A percentile compares a stretch with the other conserved stretches of the same genome.
These are phyloP conservation scores for Eledone cirrhosa DNA, from an alignment of 2,888 invertebrate species.

Conservation along the genomic window DNA sequence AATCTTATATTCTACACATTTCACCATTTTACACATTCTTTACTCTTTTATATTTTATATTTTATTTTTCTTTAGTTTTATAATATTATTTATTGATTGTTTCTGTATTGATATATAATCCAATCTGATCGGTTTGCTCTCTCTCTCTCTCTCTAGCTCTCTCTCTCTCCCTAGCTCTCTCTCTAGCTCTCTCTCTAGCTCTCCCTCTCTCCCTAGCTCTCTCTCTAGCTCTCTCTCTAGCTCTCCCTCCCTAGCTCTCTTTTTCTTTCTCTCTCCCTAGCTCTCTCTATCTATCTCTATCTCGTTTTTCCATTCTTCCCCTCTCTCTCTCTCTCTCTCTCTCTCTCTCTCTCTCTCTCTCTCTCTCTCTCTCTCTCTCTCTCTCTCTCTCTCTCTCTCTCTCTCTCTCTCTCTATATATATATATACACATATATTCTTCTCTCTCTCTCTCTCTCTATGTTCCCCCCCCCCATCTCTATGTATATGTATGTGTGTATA, in stretches of 20 bases:
- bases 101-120: not conserved
- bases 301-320: not conserved
- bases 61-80: too few species aligned
- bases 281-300: constrained; percentile 22
- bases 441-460: not conserved
- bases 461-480: too few species aligned
- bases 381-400: not conserved
- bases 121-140: not conserved
- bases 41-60: too few species aligned
- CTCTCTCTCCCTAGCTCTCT: not conserved
- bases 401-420: too few species aligned
- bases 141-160: not conserved
- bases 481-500: too few species aligned
- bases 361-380: not conserved
- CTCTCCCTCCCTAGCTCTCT: constrained; percentile 33
- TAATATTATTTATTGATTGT: not conserved
- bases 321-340: constrained; percentile 18
- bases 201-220: not conserved
- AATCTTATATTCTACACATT: too few species aligned
- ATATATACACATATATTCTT: too few species aligned
- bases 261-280: constrained; percentile 29
- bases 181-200: constrained; percentile 30
- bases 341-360: constrained; percentile 27
- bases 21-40: too few species aligned
- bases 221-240: constrained; percentile 21